Base-by-base conservation (phyloP, 2,888 invertebrate species). In the Dione juno region DNA sequence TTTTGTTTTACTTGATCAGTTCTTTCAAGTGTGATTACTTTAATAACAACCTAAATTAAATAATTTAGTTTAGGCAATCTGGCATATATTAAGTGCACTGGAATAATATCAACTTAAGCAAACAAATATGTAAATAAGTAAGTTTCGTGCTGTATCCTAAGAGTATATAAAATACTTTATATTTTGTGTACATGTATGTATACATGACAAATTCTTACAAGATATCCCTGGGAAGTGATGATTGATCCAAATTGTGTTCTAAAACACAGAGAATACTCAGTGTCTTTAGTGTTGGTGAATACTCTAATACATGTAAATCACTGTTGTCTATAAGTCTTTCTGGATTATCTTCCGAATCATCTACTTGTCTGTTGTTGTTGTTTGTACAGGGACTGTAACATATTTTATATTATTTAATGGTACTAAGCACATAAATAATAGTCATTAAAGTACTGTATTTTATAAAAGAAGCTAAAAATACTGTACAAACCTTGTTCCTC, bases 241-340 rank as follows among this genome's bases (percentile, higher is more conserved):
- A 87, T 70, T 94, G 94, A 79, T 96, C 95, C 65, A 97, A 87
- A 67, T 95, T 94, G 80, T 96, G 82, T 79, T 95, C 93, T 61
- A 96, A 83, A 10, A 97, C 96, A 65, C 91, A 90, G 72, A 96
- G 87, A 76, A 96, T 95, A 81, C 96, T 94, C 65, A 97, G 88
- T 0, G 96, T 97, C 84, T 95, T 96, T 53, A 97, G 90, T 6
- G 95, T 94, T 1, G 97, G 97, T 71, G 94, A 92, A 88, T 97
- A 96, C 86, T 98, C 97, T 72, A 98, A 88, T 14, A 98, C 94
- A 85, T 97, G 95, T 76, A 97, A 94, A 85, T 98, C 98, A 84
- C 96, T 96, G 81, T 97, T 96, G 84, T 98, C 98, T 77, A 96
- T 94, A 35, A 98, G 87, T 69, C 89, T 89, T 67, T 93, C 91